Evolutionary conservation across 2,113 vertebrate species (phyloP), one percentile per base, ranked within the genome.

Genomic region (Tiliqua scincoides): DNA sequence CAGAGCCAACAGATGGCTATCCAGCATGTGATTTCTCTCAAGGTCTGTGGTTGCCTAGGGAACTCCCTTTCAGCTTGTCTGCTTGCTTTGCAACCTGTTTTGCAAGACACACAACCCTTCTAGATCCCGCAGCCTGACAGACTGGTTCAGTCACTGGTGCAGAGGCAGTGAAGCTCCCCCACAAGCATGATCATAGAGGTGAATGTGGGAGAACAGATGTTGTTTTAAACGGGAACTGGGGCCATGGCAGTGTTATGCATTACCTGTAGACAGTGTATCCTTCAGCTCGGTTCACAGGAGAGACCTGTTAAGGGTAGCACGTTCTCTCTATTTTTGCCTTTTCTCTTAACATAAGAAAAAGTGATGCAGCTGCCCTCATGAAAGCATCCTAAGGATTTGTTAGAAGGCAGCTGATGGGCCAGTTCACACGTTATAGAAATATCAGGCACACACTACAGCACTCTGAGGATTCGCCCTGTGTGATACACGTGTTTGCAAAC

Each of bases 21-120:
- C 43, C 73, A 43, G 32, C 35, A 9, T 63, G 40, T 32, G 40
- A 57, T 82, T 85, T 82, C 73, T 78, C 65, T 43, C 82, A 52
- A 65, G 73, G 84, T 57, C 67, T 79, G 67, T 52, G 62, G 79
- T 61, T 72, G 73, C 65, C 85, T 72, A 82, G 73, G 84, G 79
- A 82, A 85, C 73, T 54, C 73, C 65, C 25, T 82, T 21, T 76
- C n/a, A 21, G 18, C 63, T 70, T 27, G 35, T 48, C 62, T 70
- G 23, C 25, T 5, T 57, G 21, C 32, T 76, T 25, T 10, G 4
- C 52, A 70, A 63, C 54, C 79, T 78, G 72, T 77, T 77, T 70
- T 85, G 72, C 27, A 63, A 83, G 67, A 61, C 67, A 18, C 30
- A 9, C 54, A 40, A 21, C 27, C 40, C 43, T 35, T 82, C n/a